These are phyloP conservation scores for Cheilosia soror DNA, from an alignment of 2,888 invertebrate species.

Conservation along the genomic window DNA sequence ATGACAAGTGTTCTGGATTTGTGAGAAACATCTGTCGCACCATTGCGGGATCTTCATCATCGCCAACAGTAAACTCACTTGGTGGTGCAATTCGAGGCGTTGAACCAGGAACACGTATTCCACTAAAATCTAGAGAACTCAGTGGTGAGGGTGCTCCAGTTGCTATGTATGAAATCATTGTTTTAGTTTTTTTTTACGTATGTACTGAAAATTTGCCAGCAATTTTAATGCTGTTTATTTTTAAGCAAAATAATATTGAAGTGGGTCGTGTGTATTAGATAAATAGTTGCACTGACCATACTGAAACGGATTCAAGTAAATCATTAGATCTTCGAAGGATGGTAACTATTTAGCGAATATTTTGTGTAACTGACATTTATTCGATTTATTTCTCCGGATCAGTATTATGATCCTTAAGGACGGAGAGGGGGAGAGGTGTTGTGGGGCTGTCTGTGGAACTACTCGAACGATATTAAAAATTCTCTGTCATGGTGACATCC, in stretches of 20 bases:
- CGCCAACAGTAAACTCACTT: conserved; percentile 83
- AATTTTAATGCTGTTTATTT: background rate
- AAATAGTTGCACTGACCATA: too few relatives aligned
- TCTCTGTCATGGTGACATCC: too few relatives aligned
- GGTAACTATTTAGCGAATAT: too few relatives aligned
- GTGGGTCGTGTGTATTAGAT: too few relatives aligned
- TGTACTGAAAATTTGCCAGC: background rate
- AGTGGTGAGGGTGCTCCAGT: conserved; percentile 63
- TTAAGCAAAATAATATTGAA: background rate
- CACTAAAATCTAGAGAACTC: conserved; percentile 57
- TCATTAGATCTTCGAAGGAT: too few relatives aligned
- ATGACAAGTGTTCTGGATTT: conserved; percentile 95
- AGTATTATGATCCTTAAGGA: too few relatives aligned
- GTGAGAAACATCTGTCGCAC: conserved; percentile 94
- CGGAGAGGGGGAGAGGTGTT: too few relatives aligned
- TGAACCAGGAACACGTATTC: conserved; percentile 57
- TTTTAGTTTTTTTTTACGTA: background rate
- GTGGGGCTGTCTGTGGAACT: too few relatives aligned
- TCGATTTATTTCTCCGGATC: too few relatives aligned
- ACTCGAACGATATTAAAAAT: too few relatives aligned
- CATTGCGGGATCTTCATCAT: conserved; percentile 92
- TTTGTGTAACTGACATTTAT: too few relatives aligned
- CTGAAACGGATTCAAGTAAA: too few relatives aligned
- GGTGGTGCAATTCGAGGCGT: conserved; percentile 52
- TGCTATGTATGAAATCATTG: conserved; percentile 26